Evolutionary conservation across 2,888 invertebrate genomes (phyloP).

Genomic region (Lutraria lutraria): DNA sequence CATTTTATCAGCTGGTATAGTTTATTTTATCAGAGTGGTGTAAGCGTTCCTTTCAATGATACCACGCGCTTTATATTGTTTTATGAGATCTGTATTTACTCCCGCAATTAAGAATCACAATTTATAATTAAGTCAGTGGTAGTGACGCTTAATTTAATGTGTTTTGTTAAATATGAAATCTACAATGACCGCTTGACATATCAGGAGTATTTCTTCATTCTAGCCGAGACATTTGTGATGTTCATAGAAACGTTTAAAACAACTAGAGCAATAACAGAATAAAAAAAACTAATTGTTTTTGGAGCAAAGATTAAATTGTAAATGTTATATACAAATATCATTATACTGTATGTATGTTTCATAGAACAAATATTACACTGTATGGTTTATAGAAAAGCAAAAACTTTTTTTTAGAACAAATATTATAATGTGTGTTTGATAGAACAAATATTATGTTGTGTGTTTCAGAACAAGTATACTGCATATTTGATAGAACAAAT

Average conservation of each 20-base stretch:
- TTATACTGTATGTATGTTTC: too few species aligned
- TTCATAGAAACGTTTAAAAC: background rate
- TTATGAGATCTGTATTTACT: slow-evolving; percentile 32
- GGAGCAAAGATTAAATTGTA: too few species aligned
- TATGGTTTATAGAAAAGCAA: too few species aligned
- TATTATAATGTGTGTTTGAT: too few species aligned
- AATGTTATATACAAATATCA: too few species aligned
- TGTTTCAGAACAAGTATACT: too few species aligned
- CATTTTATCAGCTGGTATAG: too few species aligned
- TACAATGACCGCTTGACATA: slow-evolving; percentile 17
- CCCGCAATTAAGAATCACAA: slow-evolving; percentile 26
- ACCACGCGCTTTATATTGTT: background rate
- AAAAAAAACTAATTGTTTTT: background rate
- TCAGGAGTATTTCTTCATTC: slow-evolving; percentile 16
- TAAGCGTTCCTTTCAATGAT: background rate
- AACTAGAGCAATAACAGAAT: background rate
- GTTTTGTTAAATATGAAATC: slow-evolving; percentile 28
- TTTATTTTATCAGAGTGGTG: background rate
- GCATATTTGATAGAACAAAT: too few species aligned
- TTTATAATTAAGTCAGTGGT: slow-evolving; percentile 33
- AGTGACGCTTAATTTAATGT: slow-evolving; percentile 18
- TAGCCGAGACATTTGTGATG: background rate
- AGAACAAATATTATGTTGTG: too few species aligned
- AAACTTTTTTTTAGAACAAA: too few species aligned
- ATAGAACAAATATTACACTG: too few species aligned